phyloP scores from a whole-genome alignment of 1,140 invertebrate genomes.

The Nasonia longicornis region DNA sequence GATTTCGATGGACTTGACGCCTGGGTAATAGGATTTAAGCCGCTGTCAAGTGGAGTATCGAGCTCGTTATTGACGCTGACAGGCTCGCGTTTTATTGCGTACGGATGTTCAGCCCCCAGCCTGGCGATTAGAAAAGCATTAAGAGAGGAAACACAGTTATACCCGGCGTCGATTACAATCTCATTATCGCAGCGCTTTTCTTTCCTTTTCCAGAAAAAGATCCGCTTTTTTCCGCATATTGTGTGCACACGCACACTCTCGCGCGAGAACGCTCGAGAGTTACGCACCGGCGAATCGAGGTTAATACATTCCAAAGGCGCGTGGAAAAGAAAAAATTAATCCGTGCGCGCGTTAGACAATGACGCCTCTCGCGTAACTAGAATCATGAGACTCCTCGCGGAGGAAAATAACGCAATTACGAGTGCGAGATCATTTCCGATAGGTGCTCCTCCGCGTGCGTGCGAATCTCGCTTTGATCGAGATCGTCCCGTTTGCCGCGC shows the following conservation, averaged over 20 bases:
- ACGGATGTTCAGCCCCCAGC: not conserved
- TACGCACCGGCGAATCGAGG: conserved; percentile 39
- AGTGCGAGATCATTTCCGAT: not conserved
- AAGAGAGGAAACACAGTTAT: not conserved
- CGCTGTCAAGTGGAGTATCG: not conserved
- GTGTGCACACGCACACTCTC: not conserved
- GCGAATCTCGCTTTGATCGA: not conserved
- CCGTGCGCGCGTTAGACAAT: conserved; percentile 15
- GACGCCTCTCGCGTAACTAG: conserved; percentile 8
- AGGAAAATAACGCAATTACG: conserved; percentile 30
- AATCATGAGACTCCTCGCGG: not conserved
- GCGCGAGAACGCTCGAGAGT: not conserved
- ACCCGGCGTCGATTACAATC: too few relatives aligned
- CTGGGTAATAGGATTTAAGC: not conserved
- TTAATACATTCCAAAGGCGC: conserved; percentile 33
- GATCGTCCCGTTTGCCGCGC: not conserved
- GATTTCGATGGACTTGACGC: not conserved
- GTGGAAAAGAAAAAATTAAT: conserved; percentile 32
- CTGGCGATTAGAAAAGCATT: not conserved
- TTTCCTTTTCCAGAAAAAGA: not conserved
- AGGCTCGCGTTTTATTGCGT: not conserved
- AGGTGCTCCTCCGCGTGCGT: too few relatives aligned
- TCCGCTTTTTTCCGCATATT: too few relatives aligned
- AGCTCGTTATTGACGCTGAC: not conserved
- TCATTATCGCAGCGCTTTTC: not conserved